Conservation (phyloP, 1,140 invertebrate genomes). For the Neotoxoptera formosana region DNA sequence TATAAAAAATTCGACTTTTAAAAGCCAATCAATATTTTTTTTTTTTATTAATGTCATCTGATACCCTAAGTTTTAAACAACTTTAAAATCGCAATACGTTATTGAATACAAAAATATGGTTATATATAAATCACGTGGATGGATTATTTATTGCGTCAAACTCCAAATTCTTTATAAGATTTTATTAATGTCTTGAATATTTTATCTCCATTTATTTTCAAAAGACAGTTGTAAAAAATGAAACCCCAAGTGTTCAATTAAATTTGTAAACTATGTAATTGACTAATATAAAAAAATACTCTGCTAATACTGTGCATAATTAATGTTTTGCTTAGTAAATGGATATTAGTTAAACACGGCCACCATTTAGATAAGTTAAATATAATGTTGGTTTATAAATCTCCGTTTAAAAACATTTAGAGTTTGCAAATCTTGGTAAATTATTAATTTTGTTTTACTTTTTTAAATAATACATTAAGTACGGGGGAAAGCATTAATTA, state of each 20-base stretch:
- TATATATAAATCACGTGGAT: background rate
- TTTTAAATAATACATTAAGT: background rate
- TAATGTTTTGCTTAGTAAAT: background rate
- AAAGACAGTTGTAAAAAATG: background rate
- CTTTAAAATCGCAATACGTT: background rate
- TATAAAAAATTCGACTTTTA: background rate
- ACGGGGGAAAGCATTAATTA: background rate
- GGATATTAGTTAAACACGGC: background rate
- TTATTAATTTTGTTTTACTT: background rate
- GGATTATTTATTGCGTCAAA: background rate
- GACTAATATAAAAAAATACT: background rate
- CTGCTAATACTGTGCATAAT: background rate
- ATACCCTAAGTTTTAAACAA: background rate
- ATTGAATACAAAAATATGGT: background rate
- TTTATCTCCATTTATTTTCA: background rate
- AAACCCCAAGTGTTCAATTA: background rate
- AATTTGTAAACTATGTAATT: background rate
- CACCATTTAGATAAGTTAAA: background rate
- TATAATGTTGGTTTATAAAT: background rate
- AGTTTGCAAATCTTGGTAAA: background rate
- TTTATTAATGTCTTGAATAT: background rate
- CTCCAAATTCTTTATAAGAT: background rate
- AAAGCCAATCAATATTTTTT: background rate
- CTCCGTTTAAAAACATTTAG: background rate
- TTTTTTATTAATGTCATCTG: background rate